Base-by-base conservation (phyloP, 2,888 invertebrate species). In the Eupithecia subfuscata region DNA sequence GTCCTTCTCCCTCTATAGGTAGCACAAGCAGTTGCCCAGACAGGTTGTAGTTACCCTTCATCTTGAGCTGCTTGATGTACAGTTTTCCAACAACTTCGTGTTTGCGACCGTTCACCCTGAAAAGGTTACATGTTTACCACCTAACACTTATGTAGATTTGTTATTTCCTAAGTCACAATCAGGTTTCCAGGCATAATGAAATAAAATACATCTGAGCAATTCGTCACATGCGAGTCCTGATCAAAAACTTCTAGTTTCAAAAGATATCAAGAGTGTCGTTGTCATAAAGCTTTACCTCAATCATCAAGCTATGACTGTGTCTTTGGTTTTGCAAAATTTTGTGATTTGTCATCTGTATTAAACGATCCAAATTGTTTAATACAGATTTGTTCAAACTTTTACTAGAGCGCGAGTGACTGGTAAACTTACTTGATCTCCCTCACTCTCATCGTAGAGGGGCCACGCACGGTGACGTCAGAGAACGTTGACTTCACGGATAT, bases 21-120 rank as follows among this genome's bases (percentile, higher is more conserved):
- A 97, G 91, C 96, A 97, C 96, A 80, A 97, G 91, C 52, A 97
- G 95, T 81, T 96, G 96, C 9, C 97, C 97, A 30, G 95, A 91
- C 80, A 97, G 95, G 7, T 91, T 93, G 87, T 98, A 97, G 76
- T 95, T 93, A 0, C 97, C 96, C 37, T 92, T 95, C 94, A 97
- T 95, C 74, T 94, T 92, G 63, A 97, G 85, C 72, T 95, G 94
- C 0, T 97, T 97, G 43, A 97, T 95, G 78, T 92, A 95, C 40
- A 97, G 82, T 77, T 96, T 96, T 16, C 97, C 92, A 8, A 95
- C 89, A 30, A 97, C 95, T 77, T 95, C 91, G 77, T 96, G 95
- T 69, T 95, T 95, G 3, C 94, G 91, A 16, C 95, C 83, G 79
- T 96, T 94, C 22, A 96, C 93, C 83, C 97, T 96, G 87, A 75